Percentiles rank a stretch among this genome's conserved stretches.
phyloP scores from a whole-genome alignment of 2,113 vertebrate genomes.

The Ceuthmochares aereus region DNA sequence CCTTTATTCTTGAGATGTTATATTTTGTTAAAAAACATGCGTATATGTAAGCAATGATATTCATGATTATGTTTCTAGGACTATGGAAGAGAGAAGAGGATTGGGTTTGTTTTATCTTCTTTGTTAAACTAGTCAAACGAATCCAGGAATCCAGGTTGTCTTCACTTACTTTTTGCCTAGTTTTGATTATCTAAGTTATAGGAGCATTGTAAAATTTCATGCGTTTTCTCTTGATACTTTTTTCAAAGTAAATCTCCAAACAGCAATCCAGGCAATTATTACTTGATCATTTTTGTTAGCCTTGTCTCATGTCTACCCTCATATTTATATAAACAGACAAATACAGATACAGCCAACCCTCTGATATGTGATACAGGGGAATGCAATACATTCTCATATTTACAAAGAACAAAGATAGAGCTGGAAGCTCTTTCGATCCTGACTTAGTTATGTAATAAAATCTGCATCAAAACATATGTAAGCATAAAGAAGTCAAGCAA shows the following conservation, averaged over 20 bases:
- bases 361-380: neutral
- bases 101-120: neutral
- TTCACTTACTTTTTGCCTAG: neutral
- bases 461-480: neutral
- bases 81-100: neutral
- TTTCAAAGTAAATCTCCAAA: neutral
- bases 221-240: neutral
- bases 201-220: neutral
- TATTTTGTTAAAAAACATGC: neutral
- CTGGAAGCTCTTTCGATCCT: neutral
- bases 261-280: neutral
- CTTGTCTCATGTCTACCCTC: neutral
- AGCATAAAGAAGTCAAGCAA: neutral
- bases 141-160: neutral
- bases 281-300: neutral
- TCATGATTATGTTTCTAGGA: neutral
- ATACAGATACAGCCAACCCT: neutral
- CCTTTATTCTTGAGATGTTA: neutral
- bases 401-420: neutral
- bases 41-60: neutral
- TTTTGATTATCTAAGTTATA: neutral
- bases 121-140: neutral
- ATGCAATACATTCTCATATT: neutral
- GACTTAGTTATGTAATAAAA: neutral
- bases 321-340: neutral